phyloP scores from a whole-genome alignment of 2,888 invertebrate genomes.

The Microctonus hyperodae region DNA sequence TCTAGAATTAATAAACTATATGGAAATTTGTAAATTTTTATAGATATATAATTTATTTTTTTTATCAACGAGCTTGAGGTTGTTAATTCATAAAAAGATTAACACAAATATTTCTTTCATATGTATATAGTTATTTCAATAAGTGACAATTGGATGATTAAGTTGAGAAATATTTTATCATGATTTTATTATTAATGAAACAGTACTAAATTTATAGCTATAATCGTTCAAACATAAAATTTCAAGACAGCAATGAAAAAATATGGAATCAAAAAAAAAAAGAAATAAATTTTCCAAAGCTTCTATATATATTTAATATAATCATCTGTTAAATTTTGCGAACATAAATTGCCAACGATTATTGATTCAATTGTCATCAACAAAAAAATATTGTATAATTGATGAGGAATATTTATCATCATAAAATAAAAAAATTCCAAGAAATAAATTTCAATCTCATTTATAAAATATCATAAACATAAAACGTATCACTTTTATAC shows the following conservation, averaged over 20 bases:
- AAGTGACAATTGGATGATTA: neutral
- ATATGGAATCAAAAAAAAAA: neutral
- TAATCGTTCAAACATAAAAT: neutral
- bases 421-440: neutral
- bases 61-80: neutral
- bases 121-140: neutral
- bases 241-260: too few species aligned
- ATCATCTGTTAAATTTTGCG: neutral
- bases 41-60: neutral
- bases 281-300: neutral
- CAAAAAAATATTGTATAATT: neutral
- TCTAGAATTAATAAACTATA: neutral
- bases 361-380: neutral
- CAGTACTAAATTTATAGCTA: neutral
- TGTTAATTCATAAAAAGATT: neutral
- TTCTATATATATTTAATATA: neutral
- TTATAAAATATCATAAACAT: too few species aligned
- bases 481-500: too few species aligned
- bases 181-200: neutral
- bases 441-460: too few species aligned
- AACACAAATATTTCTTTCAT: too few species aligned
- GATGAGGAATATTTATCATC: neutral
- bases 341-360: neutral
- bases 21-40: neutral
- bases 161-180: neutral